Base-by-base conservation (phyloP, 2,113 vertebrate species). In the Halichoeres trimaculatus region DNA sequence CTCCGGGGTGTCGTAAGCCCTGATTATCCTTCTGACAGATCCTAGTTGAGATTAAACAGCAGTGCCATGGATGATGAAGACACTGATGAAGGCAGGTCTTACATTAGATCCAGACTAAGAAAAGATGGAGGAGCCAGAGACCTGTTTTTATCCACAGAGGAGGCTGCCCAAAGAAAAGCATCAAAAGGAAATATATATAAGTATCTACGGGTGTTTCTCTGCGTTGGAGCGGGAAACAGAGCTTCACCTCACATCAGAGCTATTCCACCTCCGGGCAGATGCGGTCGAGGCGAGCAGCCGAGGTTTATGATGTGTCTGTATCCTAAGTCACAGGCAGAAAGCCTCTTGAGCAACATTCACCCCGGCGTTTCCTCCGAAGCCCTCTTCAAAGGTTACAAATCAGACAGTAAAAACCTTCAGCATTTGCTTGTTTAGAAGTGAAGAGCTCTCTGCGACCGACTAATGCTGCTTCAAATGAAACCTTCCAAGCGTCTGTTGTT, bases 1-100 rank as follows among this genome's bases (percentile, higher is more conserved):
- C 76, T 78, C 70, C 17, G 34, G 81, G 66, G 76, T 59, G 78
- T 73, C 50, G 11, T 81, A 74, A 72, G 14, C 66, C 52, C 76
- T 36, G 64, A 59, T 83, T 88, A 80, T 84, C 74, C 19, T 13
- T 45, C 24, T 56, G 74, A 68, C 73, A 65, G 67, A 50, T 57
- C 17, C 54, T 78, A 69, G 70, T 60, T 80, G 73, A 86, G 85
- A 82, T 63, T 64, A 81, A 78, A 62, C 80, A 2, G 35, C 50
- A 14, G 41, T 40, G 77, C 20, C 58, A 53, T 17, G 16, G 66
- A 80, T 34, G 70, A 83, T 63, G 67, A 78, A 57, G 13, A 45
- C 40, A 13, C 9, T 19, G 68, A 57, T 52, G 23, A 74, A 48
- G 14, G 24, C 13, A 53, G 55, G 67, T 65, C 30, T 64, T 10